Evolutionary conservation across 2,888 invertebrate genomes (phyloP), one percentile per base, ranked within the genome.

Genomic region (Drosophila histrio): DNA sequence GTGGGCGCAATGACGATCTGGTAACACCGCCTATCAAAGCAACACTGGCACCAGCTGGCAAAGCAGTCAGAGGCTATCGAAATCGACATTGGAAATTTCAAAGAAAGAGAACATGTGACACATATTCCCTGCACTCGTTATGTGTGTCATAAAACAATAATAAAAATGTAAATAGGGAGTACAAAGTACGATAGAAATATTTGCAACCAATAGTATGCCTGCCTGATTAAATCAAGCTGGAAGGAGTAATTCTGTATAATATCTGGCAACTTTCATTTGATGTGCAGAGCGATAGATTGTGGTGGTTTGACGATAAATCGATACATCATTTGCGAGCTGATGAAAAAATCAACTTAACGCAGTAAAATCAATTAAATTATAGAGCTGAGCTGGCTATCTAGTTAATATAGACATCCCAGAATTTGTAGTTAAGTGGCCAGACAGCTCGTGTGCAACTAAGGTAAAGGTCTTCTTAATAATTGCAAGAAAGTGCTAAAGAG

Each of bases 321-420:
- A 72, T 72, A 63, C 2, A 5, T n/a, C 2, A 11, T 43, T 49
- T 57, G 22, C 26, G 17, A 50, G 19, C 41, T 73, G 36, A 65
- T 57, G 65, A 65, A 73, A 76, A 77, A 72, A 34, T 77, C 53
- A 77, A 46, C 73, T 54, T 53, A 58, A 22, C 53, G 66, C 13
- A 66, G 73, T 50, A 73, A 73, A 73, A 73, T 73, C 73, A 73
- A 73, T 73, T 66, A 73, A 73, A 73, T 77, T 73, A 61, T n/a
- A 61, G 72, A 72, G 73, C 72, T 73, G 73, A 61, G 57, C 66
- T 77, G 73, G 77, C 72, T 65, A 28, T 58, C 28, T 32, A 39
- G 41, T 21, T 39, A 46, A 70, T 56, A 30, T 19, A 49, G 21
- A 24, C 36, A 50, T 17, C 13, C 26, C 30, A 50, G 19, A 47